phyloP scores from a whole-genome alignment of 2,797 vertebrate species.

The Menidia menidia region DNA sequence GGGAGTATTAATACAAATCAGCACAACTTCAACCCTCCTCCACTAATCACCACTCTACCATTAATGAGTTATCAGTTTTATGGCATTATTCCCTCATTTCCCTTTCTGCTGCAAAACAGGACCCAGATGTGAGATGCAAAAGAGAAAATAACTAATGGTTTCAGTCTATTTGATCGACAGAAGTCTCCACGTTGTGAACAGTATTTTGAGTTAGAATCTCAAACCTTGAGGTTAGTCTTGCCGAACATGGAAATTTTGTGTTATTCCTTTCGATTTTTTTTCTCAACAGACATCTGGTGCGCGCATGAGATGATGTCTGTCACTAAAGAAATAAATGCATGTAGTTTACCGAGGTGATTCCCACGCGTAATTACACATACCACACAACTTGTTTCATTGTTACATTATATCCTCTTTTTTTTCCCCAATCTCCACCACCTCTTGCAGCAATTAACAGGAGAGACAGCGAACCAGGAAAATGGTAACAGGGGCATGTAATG shows the following conservation, averaged over 20 bases:
- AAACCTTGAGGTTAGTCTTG: constrained; percentile 14
- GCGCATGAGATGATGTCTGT: constrained; percentile 15
- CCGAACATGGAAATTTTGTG: constrained; percentile 24
- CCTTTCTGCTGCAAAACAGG: constrained; percentile 5
- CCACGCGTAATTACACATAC: constrained; percentile 9
- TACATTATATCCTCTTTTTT: neutral
- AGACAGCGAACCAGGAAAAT: constrained; percentile 6
- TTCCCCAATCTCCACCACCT: constrained; percentile 12
- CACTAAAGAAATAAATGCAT: constrained; percentile 16
- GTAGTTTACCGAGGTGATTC: constrained; percentile 4
- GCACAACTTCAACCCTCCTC: neutral
- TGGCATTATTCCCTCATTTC: neutral
- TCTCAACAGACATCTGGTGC: constrained; percentile 4
- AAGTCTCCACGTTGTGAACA: constrained; percentile 29
- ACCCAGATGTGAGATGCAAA: neutral
- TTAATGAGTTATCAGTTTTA: neutral
- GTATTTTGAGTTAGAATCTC: constrained; percentile 20
- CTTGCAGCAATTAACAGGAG: constrained; percentile 6
- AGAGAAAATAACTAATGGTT: neutral
- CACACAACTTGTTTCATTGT: neutral
- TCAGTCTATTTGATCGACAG: constrained; percentile 28
- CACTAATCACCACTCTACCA: constrained; percentile 2
- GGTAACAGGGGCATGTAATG: constrained; percentile 22
- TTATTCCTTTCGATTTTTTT: constrained; percentile 11
- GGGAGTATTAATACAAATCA: constrained; percentile 89